Evolutionary conservation across 2,113 vertebrate species (phyloP), one percentile per base, ranked within the genome.

Genomic region (Mola mola): DNA sequence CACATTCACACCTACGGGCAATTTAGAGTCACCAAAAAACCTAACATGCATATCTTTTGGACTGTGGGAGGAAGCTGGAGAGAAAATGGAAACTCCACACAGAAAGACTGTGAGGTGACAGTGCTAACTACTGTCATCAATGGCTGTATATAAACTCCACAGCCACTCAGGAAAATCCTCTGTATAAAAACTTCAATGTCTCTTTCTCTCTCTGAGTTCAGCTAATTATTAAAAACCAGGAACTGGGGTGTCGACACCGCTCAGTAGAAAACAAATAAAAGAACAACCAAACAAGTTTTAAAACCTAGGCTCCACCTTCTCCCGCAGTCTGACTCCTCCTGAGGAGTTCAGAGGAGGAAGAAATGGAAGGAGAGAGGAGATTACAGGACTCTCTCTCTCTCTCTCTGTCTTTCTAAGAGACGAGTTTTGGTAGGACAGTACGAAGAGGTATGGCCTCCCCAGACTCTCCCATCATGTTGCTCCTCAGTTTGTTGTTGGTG

Each of bases 341-440:
- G 87, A 87, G 75, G 81, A 86, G 87, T 60, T 60, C 78, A 72
- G 57, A 67, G 51, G 60, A 48, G 49, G 72, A 49, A 28, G 16
- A 41, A 51, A 65, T 42, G 75, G 71, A 37, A 44, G 37, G 13
- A 58, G 52, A 52, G 72, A 83, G 78, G 80, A 79, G 67, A 42
- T 57, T 1, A 37, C 26, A 55, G 44, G 36, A 2, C 49, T 74
- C 44, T 31, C 75, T 46, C 21, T 42, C 40, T 36, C 33, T 75
- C 61, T 58, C 50, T 22, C 47, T 42, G 46, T 58, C 37, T 42
- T 59, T 81, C 89, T 94, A 98, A 68, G 95, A 95, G 86, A 97
- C 96, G 48, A 99, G 92, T 83, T 98, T 99, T 36, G 97, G 96
- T 37, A 98, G 91, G 76, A 98, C 96, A 41, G 94, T 95, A 52